A percentile compares a stretch with the other conserved stretches of the same genome.
Evolutionary conservation across 2,888 invertebrate genomes (phyloP).

Genomic region (Isoperla grammatica): DNA sequence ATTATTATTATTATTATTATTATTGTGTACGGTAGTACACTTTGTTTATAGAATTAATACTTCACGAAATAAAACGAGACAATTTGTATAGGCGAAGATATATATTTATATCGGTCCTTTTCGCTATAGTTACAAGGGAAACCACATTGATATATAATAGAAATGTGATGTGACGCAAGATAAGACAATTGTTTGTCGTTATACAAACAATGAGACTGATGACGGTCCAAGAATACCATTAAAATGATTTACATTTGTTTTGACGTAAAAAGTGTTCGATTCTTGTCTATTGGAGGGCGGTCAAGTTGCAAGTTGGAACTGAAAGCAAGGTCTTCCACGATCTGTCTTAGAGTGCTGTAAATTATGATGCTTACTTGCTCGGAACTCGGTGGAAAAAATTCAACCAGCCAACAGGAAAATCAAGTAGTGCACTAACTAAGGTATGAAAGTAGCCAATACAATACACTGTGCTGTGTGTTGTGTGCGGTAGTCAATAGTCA

Average conservation of each 20-base stretch:
- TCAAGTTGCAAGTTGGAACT: no score
- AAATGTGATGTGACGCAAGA: neutral
- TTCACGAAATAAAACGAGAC: no score
- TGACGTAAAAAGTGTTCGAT: conserved; percentile 1
- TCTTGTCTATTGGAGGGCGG: neutral
- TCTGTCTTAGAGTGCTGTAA: neutral
- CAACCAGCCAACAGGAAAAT: conserved; percentile 12
- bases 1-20: no score
- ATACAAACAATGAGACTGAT: neutral
- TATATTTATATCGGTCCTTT: neutral
- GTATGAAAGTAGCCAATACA: no score
- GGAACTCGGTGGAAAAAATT: conserved; percentile 5
- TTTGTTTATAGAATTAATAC: no score
- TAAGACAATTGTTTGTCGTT: conserved; percentile 11
- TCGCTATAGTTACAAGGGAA: neutral
- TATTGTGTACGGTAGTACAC: no score
- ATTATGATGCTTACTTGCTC: conserved; percentile 7
- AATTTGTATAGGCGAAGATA: neutral
- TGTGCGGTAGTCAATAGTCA: no score
- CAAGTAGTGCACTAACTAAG: neutral
- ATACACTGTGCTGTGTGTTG: no score
- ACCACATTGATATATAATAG: neutral
- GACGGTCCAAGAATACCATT: neutral
- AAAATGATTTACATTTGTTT: conserved; percentile 11
- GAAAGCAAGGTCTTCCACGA: neutral